Conservation (phyloP, 2,888 invertebrate species). For the Plebejus argus region DNA sequence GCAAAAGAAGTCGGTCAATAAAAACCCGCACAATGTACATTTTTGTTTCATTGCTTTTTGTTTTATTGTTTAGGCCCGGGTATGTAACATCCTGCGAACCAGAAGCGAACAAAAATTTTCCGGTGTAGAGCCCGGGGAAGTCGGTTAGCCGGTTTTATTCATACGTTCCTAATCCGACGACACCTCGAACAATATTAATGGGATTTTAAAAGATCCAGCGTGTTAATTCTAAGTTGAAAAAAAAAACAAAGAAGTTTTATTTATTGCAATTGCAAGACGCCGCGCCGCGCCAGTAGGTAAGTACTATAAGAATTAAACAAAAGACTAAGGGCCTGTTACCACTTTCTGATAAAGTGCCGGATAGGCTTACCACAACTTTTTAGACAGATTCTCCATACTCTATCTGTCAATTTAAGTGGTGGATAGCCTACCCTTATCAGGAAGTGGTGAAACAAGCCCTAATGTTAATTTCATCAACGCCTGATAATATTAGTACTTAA, state of each 20-base stretch:
- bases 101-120: slow-evolving; percentile 16
- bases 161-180: slow-evolving; percentile 8
- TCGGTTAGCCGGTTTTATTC: slow-evolving; percentile 21
- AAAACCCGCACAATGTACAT: slow-evolving; percentile 4
- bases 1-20: too few species aligned
- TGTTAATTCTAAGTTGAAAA: neutral
- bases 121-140: slow-evolving; percentile 18
- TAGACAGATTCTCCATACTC: too few species aligned
- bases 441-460: too few species aligned
- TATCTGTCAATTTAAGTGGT: too few species aligned
- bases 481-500: too few species aligned
- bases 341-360: too few species aligned
- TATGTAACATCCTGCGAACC: slow-evolving; percentile 7
- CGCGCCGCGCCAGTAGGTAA: too few species aligned
- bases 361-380: too few species aligned
- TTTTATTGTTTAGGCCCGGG: neutral
- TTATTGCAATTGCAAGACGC: neutral
- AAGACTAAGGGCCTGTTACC: neutral
- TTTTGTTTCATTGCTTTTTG: neutral
- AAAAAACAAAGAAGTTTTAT: neutral
- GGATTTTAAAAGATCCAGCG: slow-evolving; percentile 12
- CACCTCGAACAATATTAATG: slow-evolving; percentile 7
- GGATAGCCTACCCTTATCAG: too few species aligned
- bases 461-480: too few species aligned
- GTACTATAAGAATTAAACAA: neutral